A percentile compares a stretch with the other conserved stretches of the same genome.
Evolutionary conservation across 2,888 invertebrate species (phyloP).

Genomic region (Dichetophora obliterata): DNA sequence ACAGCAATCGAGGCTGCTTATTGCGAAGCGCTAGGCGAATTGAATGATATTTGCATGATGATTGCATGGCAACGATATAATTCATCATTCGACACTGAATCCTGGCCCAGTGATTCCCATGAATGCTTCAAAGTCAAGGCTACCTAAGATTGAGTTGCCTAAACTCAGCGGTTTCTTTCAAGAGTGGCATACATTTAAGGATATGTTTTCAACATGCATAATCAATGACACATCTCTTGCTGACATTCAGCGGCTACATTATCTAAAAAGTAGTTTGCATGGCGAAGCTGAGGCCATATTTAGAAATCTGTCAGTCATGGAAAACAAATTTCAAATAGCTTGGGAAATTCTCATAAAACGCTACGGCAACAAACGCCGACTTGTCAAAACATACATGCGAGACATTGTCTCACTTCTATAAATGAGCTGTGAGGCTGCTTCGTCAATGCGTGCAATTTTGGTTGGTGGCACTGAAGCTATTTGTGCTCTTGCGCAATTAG

Average conservation of each 20-base stretch:
- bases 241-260: conserved; percentile 32
- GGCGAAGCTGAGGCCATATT: conserved; percentile 23
- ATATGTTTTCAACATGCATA: conserved; percentile 36
- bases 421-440: neutral
- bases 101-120: neutral
- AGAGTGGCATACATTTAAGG: conserved; percentile 36
- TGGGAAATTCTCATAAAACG: conserved; percentile 34
- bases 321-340: conserved; percentile 37
- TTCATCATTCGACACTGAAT: too few species aligned
- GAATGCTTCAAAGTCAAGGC: neutral
- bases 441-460: neutral
- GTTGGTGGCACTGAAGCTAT: conserved; percentile 38
- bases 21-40: conserved; percentile 29
- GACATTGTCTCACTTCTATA: conserved; percentile 33
- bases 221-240: conserved; percentile 26
- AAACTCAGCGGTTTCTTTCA: conserved; percentile 26
- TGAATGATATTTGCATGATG: conserved; percentile 20
- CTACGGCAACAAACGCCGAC: conserved; percentile 39
- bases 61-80: neutral
- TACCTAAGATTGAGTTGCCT: conserved; percentile 10
- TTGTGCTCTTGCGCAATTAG: conserved; percentile 32
- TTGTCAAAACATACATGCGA: conserved; percentile 30
- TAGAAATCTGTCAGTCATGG: too few species aligned
- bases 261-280: conserved; percentile 28
- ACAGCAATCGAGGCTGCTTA: conserved; percentile 14